phyloP scores from a whole-genome alignment of 2,797 vertebrate genomes.

The Pipistrellus nathusii region DNA sequence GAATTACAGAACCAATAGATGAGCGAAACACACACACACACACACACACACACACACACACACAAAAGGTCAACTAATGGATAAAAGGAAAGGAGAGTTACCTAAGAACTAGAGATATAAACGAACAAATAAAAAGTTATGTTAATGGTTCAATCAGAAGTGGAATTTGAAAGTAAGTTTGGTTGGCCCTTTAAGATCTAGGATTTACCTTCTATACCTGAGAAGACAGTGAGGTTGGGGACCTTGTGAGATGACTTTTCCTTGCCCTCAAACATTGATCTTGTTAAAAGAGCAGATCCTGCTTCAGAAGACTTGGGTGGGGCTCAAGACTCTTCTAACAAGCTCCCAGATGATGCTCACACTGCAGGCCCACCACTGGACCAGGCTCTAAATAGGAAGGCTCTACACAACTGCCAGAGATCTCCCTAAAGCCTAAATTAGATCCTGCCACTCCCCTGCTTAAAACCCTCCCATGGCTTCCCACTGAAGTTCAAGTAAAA shows the following conservation, averaged over 20 bases:
- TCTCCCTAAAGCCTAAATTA: constrained; percentile 1
- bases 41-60: background rate
- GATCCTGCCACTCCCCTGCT: background rate
- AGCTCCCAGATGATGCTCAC: background rate
- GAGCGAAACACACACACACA: background rate
- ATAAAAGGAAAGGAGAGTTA: constrained; percentile 6
- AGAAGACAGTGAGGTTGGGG: background rate
- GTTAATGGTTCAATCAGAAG: background rate
- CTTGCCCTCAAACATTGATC: background rate
- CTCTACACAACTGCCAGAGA: background rate
- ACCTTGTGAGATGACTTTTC: background rate
- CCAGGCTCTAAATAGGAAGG: background rate
- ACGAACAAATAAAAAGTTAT: background rate
- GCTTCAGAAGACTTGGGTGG: background rate
- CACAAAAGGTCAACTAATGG: background rate
- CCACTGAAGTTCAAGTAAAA: background rate
- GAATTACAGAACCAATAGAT: background rate
- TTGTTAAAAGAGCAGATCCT: background rate
- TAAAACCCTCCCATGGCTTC: background rate
- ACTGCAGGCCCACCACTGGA: rapidly evolving
- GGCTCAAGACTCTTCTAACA: background rate
- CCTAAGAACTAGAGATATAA: background rate
- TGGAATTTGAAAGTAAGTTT: background rate
- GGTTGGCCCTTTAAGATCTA: background rate
- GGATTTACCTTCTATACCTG: background rate